Base-by-base conservation (phyloP, 2,797 vertebrate genomes). In the Anguilla marmorata region DNA sequence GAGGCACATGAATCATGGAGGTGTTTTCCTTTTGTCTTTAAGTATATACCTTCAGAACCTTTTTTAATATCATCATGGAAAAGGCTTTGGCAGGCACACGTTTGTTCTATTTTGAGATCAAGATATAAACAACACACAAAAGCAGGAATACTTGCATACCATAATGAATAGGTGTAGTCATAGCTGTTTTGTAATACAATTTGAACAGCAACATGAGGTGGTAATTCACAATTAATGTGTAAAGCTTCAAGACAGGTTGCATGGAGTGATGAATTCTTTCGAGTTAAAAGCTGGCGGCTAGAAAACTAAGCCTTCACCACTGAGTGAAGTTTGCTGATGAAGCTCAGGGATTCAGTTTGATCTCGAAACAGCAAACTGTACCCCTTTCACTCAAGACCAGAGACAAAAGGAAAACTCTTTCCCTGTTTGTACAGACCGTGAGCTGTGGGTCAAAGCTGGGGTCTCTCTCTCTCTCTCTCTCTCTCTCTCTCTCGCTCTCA, bases 401-500 rank as follows among this genome's bases (percentile, higher is more conserved):
- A 45, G 8, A 45, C 76, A 80, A 80, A 80, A 80, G 41, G 76
- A 9, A 16, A 76, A 80, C 76, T n/a, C 21, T n/a, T 79, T 79
- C 74, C 76, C 21, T 80, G 76, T 80, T 80, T 80, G 5, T 50
- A 48, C 19, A 80, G 37, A 48, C 41, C 5, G 37, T 45, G 76
- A 41, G 74, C 33, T 76, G 37, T 76, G 33, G 14, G 74, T 76
- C 30, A 76, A 41, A 37, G 4, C 33, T 21, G 9, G 21, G 12
- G 16, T 69, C 14, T 56, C 58, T 69, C 85, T 21, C 52, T 37
- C 76, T 85, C 88, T 11, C 5, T 80, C 48, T 88, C 52, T 89
- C 90, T 69, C 45, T 63, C 58, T 86, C 56, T 30, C 85, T 87
- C 63, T 56, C 91, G 82, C 74, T 88, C 85, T 87, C 79, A 37